Evolutionary conservation across 2,888 invertebrate genomes (phyloP).

Genomic region (Fragum sueziense): DNA sequence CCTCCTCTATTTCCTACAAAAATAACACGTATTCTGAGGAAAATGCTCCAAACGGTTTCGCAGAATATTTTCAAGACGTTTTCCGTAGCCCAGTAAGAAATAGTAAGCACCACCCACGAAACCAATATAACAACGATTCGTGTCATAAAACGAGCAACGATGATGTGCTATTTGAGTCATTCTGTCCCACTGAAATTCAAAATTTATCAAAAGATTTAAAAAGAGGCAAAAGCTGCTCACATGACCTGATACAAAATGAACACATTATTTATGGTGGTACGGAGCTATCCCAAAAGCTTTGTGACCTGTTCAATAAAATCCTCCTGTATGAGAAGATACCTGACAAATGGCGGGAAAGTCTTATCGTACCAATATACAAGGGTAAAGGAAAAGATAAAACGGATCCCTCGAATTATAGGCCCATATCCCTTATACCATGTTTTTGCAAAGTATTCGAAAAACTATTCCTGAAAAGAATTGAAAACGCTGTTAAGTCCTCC

Average conservation of each 20-base stretch:
- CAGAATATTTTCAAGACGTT: background rate
- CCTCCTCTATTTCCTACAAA: too few relatives aligned
- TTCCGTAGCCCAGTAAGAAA: background rate
- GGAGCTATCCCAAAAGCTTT: background rate
- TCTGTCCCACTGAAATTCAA: background rate
- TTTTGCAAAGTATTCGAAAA: constrained; percentile 2
- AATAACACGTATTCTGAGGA: background rate
- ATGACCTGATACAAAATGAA: constrained; percentile 8
- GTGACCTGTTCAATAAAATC: background rate
- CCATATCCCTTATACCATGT: background rate
- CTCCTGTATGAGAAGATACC: background rate
- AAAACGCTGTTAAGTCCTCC: background rate
- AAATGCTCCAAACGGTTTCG: background rate
- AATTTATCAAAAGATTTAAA: background rate
- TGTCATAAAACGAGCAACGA: background rate
- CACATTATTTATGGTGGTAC: background rate
- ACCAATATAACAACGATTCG: background rate
- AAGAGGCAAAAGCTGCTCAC: background rate
- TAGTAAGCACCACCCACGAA: background rate
- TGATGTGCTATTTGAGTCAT: background rate
- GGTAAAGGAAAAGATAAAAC: constrained; percentile 13
- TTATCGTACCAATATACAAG: constrained; percentile 1
- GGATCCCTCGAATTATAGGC: background rate
- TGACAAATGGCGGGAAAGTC: background rate
- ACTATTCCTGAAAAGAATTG: background rate